These are phyloP conservation scores for Rhinolophus sinicus DNA, from an alignment of 2,113 vertebrate genomes.

Conservation along the genomic window DNA sequence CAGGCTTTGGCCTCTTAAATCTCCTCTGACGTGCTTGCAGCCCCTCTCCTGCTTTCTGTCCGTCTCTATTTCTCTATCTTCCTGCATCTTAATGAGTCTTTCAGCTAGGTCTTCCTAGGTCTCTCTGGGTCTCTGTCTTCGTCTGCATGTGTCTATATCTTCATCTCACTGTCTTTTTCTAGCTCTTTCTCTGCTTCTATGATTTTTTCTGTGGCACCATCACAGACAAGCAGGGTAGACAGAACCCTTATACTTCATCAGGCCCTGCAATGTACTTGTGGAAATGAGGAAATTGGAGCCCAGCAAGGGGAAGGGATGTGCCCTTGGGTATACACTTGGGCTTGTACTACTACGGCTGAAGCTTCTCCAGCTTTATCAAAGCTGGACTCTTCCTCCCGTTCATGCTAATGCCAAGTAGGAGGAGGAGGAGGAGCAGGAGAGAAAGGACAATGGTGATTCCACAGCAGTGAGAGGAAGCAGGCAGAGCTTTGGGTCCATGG, in stretches of 20 bases:
- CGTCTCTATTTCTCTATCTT: slow-evolving; percentile 17
- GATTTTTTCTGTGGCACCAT: background rate
- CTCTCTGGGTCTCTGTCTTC: background rate
- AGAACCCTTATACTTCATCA: background rate
- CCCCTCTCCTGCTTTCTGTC: background rate
- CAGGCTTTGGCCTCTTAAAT: background rate
- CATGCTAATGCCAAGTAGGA: background rate
- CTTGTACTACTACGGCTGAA: background rate
- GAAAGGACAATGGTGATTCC: background rate
- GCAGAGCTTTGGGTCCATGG: background rate
- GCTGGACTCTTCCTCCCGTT: background rate
- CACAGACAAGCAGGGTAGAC: background rate
- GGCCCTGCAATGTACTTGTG: background rate
- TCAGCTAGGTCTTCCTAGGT: background rate
- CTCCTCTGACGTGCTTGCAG: background rate
- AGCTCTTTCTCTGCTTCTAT: background rate
- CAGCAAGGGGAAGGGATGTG: background rate
- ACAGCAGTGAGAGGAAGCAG: background rate
- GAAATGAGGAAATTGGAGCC: background rate
- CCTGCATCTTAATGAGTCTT: slow-evolving; percentile 8
- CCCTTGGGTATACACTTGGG: background rate
- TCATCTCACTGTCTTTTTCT: background rate
- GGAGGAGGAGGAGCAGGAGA: background rate
- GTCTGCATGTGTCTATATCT: background rate
- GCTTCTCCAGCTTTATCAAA: background rate